Base-by-base conservation (phyloP, 2,113 vertebrate genomes). In the Jacana jacana region DNA sequence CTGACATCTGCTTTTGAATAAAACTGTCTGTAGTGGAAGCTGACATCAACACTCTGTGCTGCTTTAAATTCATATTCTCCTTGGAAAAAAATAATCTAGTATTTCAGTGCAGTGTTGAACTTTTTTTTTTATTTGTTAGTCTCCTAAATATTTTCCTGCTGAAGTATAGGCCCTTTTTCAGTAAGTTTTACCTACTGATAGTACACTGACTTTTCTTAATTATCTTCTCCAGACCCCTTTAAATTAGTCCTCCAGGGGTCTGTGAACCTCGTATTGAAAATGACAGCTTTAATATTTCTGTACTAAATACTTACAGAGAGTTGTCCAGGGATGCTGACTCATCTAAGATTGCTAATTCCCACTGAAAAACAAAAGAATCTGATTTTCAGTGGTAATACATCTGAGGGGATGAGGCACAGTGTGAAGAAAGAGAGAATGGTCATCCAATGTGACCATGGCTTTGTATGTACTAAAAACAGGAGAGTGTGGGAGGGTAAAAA, bases 201-300 rank as follows among this genome's bases (percentile, higher is more conserved):
- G 70, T 64, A 87, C 40, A 69, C 61, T 94, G 91, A 76, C 94
- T 96, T 93, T 89, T 86, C 77, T 76, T 95, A 93, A 95, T 97
- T 95, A 89, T 97, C 83, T 89, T 95, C 71, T 89, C 77, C 57
- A 95, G 86, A 89, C 86, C 91, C 68, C 73, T 96, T 93, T 89
- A 92, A 95, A 95, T 95, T 95, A 91, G 91, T 94, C 91, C 66
- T 57, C 18, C 52, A 57, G 86, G 91, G 91, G 84, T 95, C 86
- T 92, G 49, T 33, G 83, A 92, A 91, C 81, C 65, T 95, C 61
- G 18, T 95, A 82, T 71, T 84, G 95, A 87, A 95, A 96, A 89
- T 97, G 93, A 92, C 89, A 93, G 88, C 76, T 94, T 96, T 95
- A 90, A 92, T 92, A 94, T 95, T 94, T 96, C 80, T 54, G 71